Evolutionary conservation across 2,888 invertebrate species (phyloP), one percentile per base, ranked within the genome.

Genomic region (Acleris literana): DNA sequence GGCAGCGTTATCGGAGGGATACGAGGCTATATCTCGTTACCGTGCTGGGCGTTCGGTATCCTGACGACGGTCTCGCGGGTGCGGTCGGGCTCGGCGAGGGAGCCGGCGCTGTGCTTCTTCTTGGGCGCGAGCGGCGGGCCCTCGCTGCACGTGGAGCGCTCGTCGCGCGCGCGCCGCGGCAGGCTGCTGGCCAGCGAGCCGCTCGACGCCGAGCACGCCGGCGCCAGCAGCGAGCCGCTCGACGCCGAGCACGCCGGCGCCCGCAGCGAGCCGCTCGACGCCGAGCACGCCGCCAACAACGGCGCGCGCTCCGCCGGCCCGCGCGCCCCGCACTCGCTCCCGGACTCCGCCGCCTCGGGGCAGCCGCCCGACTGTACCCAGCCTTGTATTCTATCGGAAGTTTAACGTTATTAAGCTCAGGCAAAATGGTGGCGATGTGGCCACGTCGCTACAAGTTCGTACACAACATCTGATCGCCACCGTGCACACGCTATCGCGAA

Each of bases 331-430:
- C 88, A 88, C 16, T 74, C 74, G 69, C 81, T 81, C 71, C 84
- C 90, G 0, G 87, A 84, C 1, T 81, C 74, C 3, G 79, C 83
- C 0, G 76, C 74, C 17, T 90, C 91, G 4, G 90, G 87, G 76
- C 91, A 91, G 0, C 92, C 88, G 13, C 91, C 91, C 69, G 82
- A 79, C 62, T 87, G 85, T 58, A 93, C 88, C 93, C 93, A 93
- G 64, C 90, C 87, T 66, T 79, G 78, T 71, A 86, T 75, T 69
- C 85, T 86, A 70, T 55, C 2, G 22, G 22, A n/a, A 44, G 44
- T 22, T 73, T 80, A 78, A 70, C 5, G 25, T 6, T 25, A 25
- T 6, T 25, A 25, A 5, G n/a, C n/a, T n/a, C n/a, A n/a, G n/a
- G n/a, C n/a, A n/a, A n/a, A n/a, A n/a, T n/a, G n/a, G n/a, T n/a